Conservation (phyloP, 2,888 invertebrate species). For the Eucriotettix oculatus region DNA sequence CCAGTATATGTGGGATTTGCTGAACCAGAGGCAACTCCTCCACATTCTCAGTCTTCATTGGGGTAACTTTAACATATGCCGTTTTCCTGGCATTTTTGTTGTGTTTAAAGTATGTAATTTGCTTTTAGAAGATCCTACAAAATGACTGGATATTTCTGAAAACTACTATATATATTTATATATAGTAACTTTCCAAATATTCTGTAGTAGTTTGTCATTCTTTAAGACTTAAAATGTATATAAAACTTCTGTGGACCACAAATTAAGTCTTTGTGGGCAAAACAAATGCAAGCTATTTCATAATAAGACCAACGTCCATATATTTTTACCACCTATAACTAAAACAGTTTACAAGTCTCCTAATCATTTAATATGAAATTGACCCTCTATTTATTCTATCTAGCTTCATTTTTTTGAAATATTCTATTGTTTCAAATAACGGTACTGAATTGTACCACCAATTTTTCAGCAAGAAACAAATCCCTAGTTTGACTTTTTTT, state of each 20-base stretch:
- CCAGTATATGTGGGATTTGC: constrained; percentile 47
- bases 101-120: neutral
- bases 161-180: neutral
- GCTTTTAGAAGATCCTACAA: neutral
- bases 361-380: too few relatives aligned
- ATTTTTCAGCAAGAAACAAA: too few relatives aligned
- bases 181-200: neutral
- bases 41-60: constrained; percentile 11
- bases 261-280: too few relatives aligned
- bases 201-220: neutral
- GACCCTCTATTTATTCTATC: too few relatives aligned
- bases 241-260: neutral
- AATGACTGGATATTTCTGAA: neutral
- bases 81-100: neutral
- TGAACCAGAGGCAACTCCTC: constrained; percentile 9
- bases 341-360: too few relatives aligned
- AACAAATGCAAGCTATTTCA: too few relatives aligned
- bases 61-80: constrained; percentile 2
- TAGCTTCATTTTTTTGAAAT: too few relatives aligned
- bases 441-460: too few relatives aligned
- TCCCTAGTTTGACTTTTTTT: too few relatives aligned
- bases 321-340: too few relatives aligned
- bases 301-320: too few relatives aligned
- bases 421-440: too few relatives aligned
- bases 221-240: neutral